These are phyloP conservation scores for Tetragnatha versicolor DNA, from an alignment of 1,140 invertebrate species.

Conservation along the genomic window DNA sequence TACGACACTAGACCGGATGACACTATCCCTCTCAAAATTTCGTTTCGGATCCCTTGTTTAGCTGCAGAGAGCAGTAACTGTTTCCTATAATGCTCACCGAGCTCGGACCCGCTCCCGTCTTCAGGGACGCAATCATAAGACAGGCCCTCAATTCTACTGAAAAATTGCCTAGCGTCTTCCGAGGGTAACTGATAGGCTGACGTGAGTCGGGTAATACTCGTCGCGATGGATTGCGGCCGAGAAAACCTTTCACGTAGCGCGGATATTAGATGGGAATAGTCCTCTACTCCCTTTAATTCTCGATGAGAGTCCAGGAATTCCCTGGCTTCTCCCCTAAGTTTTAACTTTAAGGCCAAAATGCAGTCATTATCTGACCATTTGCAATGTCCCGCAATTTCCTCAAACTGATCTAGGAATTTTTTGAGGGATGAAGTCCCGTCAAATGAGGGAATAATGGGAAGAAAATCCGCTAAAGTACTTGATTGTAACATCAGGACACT, in stretches of 20 bases:
- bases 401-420: not conserved
- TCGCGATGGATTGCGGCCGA: not conserved
- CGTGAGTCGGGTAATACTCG: not conserved
- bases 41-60: not conserved
- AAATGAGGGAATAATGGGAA: not conserved
- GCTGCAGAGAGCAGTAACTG: not conserved
- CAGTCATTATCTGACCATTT: not conserved
- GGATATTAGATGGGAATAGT: not conserved
- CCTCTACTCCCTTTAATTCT: not conserved
- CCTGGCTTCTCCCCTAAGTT: not conserved
- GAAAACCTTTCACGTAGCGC: not conserved
- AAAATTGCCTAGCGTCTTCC: not conserved
- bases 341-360: not conserved
- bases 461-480: not conserved
- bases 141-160: not conserved
- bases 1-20: too few species aligned
- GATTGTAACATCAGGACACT: too few species aligned
- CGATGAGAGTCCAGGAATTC: not conserved
- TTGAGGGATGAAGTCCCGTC: not conserved
- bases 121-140: not conserved
- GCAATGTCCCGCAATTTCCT: not conserved
- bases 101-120: not conserved
- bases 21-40: not conserved
- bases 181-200: not conserved
- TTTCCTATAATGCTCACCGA: not conserved